Evolutionary conservation across 2,888 invertebrate genomes (phyloP), one percentile per base, ranked within the genome.

Genomic region (Xestia c-nigrum): DNA sequence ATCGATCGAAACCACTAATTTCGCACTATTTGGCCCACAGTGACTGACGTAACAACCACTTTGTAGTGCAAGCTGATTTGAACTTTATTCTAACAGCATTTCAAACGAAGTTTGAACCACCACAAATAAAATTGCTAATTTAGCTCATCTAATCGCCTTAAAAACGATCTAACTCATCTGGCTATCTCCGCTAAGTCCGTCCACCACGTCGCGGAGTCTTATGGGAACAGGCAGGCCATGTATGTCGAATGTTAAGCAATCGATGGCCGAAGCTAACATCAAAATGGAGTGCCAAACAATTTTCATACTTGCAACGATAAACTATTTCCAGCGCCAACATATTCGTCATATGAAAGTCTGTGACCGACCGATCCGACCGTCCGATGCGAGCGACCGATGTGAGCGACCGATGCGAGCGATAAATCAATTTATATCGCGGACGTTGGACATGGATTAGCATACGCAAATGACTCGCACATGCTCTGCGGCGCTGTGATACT

Each of bases 391-490:
- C 66, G 67, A 65, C 78, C 80, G 76, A 86, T 72, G 78, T 74
- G 6, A 59, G 72, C 64, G 72, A 65, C 77, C 80, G 77, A 87
- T 76, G 78, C 76, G 64, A 72, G 74, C 81, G 79, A 86, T 87
- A 88, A 88, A 87, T 87, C 88, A 88, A 86, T 87, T 88, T 84
- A 84, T 78, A 79, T 73, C 74, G 77, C 76, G 84, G 47, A 73
- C 76, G 80, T 64, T 72, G 88, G 74, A 69, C 73, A 65, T 9
- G 85, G 74, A 88, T 87, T 88, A 87, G 80, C 87, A 88, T 87
- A 87, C 87, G 79, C 76, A 88, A 87, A 87, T 88, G 84, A 87
- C 85, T 81, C 69, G 82, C 86, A 80, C 80, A 86, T 80, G 82
- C 76, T 79, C 74, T 55, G 70, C 63, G 38, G 57, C 38, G 72